Evolutionary conservation across 2,797 vertebrate species (phyloP), one percentile per base, ranked within the genome.

Genomic region (Morus bassanus): DNA sequence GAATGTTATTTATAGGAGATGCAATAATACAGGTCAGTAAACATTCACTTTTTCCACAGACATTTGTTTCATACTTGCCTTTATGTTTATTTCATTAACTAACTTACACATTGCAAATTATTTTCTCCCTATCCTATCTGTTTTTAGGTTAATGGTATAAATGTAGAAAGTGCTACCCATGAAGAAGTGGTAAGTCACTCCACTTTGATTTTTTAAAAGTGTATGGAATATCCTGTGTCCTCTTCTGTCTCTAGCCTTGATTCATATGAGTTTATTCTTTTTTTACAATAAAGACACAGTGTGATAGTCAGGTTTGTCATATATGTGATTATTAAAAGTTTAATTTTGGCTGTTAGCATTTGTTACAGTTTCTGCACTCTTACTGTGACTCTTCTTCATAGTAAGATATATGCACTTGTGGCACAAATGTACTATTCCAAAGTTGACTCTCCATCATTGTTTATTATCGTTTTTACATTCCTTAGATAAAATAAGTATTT

Each of bases 1-100:
- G 99, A 97, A 99, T 99, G 98, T 98, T 99, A 70, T 99, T 99
- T 96, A 98, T 99, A 83, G 99, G 99, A 77, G 99, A 99, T 79
- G 99, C 99, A 14, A 97, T 99, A 94, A 95, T 99, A 92, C 99
- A 99, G 99, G 99, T 99, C 87, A 98, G 99, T 98, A 95, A 96
- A 86, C 51, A 77, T 86, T 67, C 3, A 2, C 33, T 89, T 63
- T 43, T 83, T 51, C 64, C 11, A 7, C 46, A 79, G 64, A 91
- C 21, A 33, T 89, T 85, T 94, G 37, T 79, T 93, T 94, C 28
- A 39, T 77, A 13, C 23, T 83, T 89, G 11, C 22, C 50, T 95
- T 91, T 88, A 43, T 74, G 31, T 59, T 91, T 93, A 33, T 91
- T 90, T 92, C 24, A 35, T 69, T 85, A 67, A 54, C 28, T 79